These are phyloP conservation scores for Agrilus mali DNA, from an alignment of 2,888 invertebrate species.

Conservation along the genomic window DNA sequence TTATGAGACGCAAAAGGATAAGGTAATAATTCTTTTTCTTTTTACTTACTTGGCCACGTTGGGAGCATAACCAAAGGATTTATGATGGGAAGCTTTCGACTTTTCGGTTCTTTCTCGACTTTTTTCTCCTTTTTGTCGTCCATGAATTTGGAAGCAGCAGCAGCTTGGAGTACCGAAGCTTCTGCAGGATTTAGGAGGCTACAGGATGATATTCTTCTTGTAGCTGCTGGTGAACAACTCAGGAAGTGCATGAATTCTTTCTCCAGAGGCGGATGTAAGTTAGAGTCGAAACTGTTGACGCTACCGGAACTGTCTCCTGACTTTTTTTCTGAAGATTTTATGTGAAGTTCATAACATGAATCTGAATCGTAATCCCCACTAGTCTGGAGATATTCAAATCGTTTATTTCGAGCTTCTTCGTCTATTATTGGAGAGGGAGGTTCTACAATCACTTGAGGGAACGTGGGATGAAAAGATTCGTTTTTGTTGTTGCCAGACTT, in stretches of 20 bases:
- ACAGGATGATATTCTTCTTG: conserved; percentile 81
- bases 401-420: conserved; percentile 34
- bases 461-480: conserved; percentile 7
- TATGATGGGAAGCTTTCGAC: conserved; percentile 70
- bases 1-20: background rate
- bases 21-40: background rate
- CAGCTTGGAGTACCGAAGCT: conserved; percentile 46
- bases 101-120: conserved; percentile 38
- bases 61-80: conserved; percentile 79
- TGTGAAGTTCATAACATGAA: conserved; percentile 26
- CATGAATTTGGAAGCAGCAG: conserved; percentile 42
- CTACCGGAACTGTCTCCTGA: conserved; percentile 28
- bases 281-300: conserved; percentile 42
- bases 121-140: conserved; percentile 30
- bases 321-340: conserved; percentile 25
- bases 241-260: conserved; percentile 48
- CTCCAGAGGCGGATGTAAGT: conserved; percentile 43
- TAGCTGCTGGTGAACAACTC: conserved; percentile 71
- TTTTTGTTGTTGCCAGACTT: conserved; percentile 3
- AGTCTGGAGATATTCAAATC: conserved; percentile 25
- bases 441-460: conserved; percentile 58
- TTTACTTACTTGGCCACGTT: conserved; percentile 69
- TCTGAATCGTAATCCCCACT: conserved; percentile 26
- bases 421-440: conserved; percentile 61
- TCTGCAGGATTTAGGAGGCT: conserved; percentile 71